Evolutionary conservation across 2,113 vertebrate species (phyloP).

Genomic region (Onychostoma macrolepis): DNA sequence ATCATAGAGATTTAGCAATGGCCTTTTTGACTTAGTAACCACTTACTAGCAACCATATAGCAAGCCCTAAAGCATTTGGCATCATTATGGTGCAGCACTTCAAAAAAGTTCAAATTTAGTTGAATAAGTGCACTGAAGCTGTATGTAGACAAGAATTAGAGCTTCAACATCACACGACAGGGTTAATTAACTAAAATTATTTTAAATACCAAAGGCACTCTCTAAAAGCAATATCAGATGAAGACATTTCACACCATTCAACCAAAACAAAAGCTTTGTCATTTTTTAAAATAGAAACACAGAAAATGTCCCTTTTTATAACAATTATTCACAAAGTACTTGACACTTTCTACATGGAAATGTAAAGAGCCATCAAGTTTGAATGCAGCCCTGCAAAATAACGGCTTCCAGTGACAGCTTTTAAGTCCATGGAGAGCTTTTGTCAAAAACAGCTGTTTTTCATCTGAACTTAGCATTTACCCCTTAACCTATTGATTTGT

Average conservation of each 20-base stretch:
- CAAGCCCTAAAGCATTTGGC: neutral
- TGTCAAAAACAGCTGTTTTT: neutral
- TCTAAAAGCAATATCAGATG: neutral
- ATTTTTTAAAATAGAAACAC: neutral
- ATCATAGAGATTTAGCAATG: neutral
- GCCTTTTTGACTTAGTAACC: neutral
- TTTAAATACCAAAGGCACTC: neutral
- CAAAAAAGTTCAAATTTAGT: neutral
- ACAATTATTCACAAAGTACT: neutral
- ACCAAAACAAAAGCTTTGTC: slow-evolving; percentile 1
- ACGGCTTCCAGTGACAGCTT: neutral
- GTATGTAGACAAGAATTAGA: neutral
- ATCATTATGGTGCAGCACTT: neutral
- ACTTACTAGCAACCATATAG: neutral
- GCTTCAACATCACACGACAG: neutral
- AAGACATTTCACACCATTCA: neutral
- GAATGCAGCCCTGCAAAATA: slow-evolving; percentile 4
- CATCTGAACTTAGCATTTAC: slow-evolving; percentile 23
- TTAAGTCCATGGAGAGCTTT: slow-evolving; percentile 16
- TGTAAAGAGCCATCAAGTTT: slow-evolving; percentile 12
- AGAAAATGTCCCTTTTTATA: neutral
- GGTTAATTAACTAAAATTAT: slow-evolving; percentile 2
- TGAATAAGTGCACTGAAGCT: neutral
- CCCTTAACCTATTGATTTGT: slow-evolving; percentile 37
- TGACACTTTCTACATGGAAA: slow-evolving; percentile 3